A percentile compares a stretch with the other conserved stretches of the same genome.
Conservation (phyloP, 1,140 invertebrate species). For the Camponotus vicinus region DNA sequence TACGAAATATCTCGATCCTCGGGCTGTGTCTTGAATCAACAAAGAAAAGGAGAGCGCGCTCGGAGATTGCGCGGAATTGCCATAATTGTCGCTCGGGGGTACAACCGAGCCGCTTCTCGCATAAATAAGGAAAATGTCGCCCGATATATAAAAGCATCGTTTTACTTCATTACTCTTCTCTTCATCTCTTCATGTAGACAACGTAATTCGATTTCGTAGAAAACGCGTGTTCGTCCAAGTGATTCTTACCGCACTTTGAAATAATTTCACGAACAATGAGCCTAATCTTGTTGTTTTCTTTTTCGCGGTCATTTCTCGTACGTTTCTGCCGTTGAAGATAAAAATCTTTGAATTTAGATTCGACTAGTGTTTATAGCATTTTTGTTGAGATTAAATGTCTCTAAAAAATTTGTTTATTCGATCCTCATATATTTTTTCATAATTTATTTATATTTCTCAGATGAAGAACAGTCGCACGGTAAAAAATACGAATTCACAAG, state of each 20-base stretch:
- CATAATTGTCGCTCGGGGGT: not conserved
- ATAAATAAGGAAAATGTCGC: not conserved
- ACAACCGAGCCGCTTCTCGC: not conserved
- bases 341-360: not conserved
- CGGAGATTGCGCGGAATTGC: not conserved
- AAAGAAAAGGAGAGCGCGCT: not conserved
- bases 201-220: slow-evolving; percentile 13
- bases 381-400: not conserved
- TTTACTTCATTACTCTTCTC: not conserved
- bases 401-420: not conserved
- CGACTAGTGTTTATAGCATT: not conserved
- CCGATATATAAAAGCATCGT: not conserved
- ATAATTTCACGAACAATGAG: not conserved
- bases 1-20: slow-evolving; percentile 3
- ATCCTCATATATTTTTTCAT: not conserved
- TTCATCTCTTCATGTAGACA: not conserved
- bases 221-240: not conserved
- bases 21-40: not conserved
- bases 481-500: not conserved
- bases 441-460: not conserved
- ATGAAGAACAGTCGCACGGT: not conserved
- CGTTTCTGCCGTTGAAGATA: not conserved
- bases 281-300: not conserved
- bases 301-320: not conserved
- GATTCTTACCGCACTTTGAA: not conserved